Conservation (phyloP, 2,797 vertebrate species). For the Pogonophryne albipinna region DNA sequence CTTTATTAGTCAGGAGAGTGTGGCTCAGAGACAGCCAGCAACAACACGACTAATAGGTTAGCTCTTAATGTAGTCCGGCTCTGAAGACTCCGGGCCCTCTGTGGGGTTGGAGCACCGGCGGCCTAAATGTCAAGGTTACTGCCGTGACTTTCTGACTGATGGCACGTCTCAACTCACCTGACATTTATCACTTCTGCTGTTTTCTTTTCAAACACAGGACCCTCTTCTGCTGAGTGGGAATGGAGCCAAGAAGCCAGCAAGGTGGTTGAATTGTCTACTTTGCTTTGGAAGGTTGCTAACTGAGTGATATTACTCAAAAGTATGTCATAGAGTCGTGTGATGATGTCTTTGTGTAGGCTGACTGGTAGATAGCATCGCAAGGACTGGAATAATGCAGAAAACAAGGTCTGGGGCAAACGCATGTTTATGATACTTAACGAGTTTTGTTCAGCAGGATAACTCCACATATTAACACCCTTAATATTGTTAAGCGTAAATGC, state of each 20-base stretch:
- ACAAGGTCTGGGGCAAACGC: too few species aligned
- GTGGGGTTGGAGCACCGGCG: slow-evolving; percentile 65
- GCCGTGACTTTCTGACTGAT: slow-evolving; percentile 84
- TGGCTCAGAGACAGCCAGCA: slow-evolving; percentile 87
- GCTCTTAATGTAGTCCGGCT: slow-evolving; percentile 88
- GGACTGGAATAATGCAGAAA: too few species aligned
- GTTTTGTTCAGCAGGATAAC: too few species aligned
- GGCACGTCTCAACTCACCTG: slow-evolving; percentile 82
- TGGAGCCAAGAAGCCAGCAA: not conserved
- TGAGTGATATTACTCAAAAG: too few species aligned
- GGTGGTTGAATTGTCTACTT: too few species aligned
- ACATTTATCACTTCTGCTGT: slow-evolving; percentile 84
- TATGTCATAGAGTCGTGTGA: too few species aligned
- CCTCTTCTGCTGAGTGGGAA: slow-evolving; percentile 70
- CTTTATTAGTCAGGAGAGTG: slow-evolving; percentile 90
- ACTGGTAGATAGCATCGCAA: too few species aligned
- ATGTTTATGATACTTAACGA: too few species aligned
- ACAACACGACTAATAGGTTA: slow-evolving; percentile 92
- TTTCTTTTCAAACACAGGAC: slow-evolving; percentile 81
- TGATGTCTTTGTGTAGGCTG: too few species aligned
- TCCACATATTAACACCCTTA: too few species aligned
- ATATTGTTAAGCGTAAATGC: too few species aligned
- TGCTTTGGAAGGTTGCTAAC: too few species aligned
- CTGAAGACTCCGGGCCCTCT: slow-evolving; percentile 78
- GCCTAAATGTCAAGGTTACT: slow-evolving; percentile 94